These are phyloP conservation scores for Nudaria mundana DNA, from an alignment of 2,888 invertebrate species.

Conservation along the genomic window DNA sequence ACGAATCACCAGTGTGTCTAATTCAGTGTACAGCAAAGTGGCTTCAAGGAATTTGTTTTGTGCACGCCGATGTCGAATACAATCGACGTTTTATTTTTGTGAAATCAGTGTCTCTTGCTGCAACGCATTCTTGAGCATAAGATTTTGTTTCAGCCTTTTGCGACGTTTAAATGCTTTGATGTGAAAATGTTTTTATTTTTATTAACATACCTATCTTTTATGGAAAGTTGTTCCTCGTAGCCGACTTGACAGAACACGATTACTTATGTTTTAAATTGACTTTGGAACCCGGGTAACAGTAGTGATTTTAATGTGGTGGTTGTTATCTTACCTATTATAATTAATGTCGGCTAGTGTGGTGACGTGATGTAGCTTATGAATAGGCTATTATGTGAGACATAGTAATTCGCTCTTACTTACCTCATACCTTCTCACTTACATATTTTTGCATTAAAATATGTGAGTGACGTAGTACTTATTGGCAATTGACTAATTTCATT, in stretches of 20 bases:
- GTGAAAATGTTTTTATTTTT: conserved; percentile 34
- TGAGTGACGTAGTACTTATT: no score
- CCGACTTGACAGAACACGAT: conserved; percentile 32
- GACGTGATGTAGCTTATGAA: conserved; percentile 56
- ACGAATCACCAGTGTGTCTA: conserved; percentile 74
- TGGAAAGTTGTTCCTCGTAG: no score
- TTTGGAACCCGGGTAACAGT: conserved; percentile 25
- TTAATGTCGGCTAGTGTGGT: conserved; percentile 62
- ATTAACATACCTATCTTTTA: no score
- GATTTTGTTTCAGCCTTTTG: conserved; percentile 62
- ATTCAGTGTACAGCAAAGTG: conserved; percentile 72
- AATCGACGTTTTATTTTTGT: conserved; percentile 72
- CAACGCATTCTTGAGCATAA: conserved; percentile 57
- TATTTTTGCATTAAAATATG: no score
- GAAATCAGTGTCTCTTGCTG: conserved; percentile 60
- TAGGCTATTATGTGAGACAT: conserved; percentile 40
- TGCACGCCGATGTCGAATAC: conserved; percentile 61
- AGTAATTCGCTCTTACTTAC: no score
- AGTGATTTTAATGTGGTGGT: conserved; percentile 34
- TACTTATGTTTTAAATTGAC: conserved; percentile 23
- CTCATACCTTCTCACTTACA: no score
- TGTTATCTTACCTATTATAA: conserved; percentile 52
- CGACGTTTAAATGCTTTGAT: conserved; percentile 52
- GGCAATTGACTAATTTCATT: no score
- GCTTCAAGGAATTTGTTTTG: conserved; percentile 74